These are phyloP conservation scores for Hololepta plana DNA, from an alignment of 2,888 invertebrate species.

Conservation along the genomic window DNA sequence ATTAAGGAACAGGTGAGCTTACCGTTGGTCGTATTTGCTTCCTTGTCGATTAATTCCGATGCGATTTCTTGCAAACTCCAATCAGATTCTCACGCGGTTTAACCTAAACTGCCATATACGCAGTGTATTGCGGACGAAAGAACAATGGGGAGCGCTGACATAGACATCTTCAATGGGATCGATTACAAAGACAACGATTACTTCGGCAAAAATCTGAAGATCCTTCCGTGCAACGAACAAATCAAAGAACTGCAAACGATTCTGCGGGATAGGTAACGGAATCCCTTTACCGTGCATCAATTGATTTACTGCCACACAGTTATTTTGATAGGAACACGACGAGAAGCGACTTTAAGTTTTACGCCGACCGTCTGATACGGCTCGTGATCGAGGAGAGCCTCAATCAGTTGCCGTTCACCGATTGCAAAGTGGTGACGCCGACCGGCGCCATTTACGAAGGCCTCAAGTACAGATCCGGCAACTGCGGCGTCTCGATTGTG, in stretches of 20 bases:
- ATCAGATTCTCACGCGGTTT: too few species aligned
- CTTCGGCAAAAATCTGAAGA: slow-evolving; percentile 44
- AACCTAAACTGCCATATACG: not conserved
- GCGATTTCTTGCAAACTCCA: too few species aligned
- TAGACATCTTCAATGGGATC: slow-evolving; percentile 17
- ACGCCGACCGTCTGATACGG: slow-evolving; percentile 92
- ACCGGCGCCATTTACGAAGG: slow-evolving; percentile 85
- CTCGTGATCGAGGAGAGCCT: slow-evolving; percentile 95
- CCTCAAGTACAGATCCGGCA: slow-evolving; percentile 87
- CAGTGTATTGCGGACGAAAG: not conserved
- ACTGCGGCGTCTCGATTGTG: slow-evolving; percentile 97
- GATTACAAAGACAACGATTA: slow-evolving; percentile 32
- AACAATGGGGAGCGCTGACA: slow-evolving; percentile 26
- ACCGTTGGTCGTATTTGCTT: too few species aligned
- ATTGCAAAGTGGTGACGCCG: slow-evolving; percentile 81
- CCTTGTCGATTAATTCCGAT: too few species aligned
- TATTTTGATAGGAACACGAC: slow-evolving; percentile 58
- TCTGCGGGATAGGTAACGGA: slow-evolving; percentile 62
- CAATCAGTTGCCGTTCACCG: slow-evolving; percentile 88
- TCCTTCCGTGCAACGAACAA: slow-evolving; percentile 58
- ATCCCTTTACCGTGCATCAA: too few species aligned
- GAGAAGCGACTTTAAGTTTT: slow-evolving; percentile 95
- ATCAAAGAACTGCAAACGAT: slow-evolving; percentile 74
- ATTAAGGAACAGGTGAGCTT: too few species aligned
- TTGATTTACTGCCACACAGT: slow-evolving; percentile 1